These are phyloP conservation scores for Apamea monoglypha DNA, from an alignment of 2,888 invertebrate genomes.

Conservation along the genomic window DNA sequence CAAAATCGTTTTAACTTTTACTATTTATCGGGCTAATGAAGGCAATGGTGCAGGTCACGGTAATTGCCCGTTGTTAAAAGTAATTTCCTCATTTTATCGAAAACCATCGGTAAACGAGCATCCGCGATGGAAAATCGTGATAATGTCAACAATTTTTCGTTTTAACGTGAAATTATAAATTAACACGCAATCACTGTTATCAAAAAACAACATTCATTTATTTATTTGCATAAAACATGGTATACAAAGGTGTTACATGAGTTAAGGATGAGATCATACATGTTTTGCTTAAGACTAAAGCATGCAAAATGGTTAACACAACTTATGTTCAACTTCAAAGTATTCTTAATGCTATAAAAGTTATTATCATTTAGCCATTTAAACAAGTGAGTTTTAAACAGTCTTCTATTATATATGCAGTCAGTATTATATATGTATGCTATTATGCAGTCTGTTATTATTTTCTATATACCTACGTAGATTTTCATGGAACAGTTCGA, in stretches of 20 bases:
- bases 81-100: conserved; percentile 56
- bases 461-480: neutral
- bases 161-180: conserved; percentile 38
- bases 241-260: too few relatives aligned
- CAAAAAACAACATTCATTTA: conserved; percentile 6
- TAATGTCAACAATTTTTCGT: conserved; percentile 27
- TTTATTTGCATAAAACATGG: too few relatives aligned
- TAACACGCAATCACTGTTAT: conserved; percentile 41
- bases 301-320: too few relatives aligned
- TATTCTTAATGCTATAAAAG: too few relatives aligned
- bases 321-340: too few relatives aligned
- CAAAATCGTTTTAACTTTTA: conserved; percentile 39
- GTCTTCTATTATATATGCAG: too few relatives aligned
- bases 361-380: too few relatives aligned
- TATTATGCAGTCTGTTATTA: too few relatives aligned
- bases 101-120: conserved; percentile 49
- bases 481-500: conserved; percentile 23
- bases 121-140: conserved; percentile 46
- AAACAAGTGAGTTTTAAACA: too few relatives aligned
- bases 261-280: too few relatives aligned
- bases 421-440: too few relatives aligned
- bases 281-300: too few relatives aligned
- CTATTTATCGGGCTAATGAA: conserved; percentile 48
- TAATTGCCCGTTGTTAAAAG: conserved; percentile 59
- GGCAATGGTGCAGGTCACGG: conserved; percentile 46